These are phyloP conservation scores for Lipotes vexillifer DNA, from an alignment of 2,113 vertebrate species.

Conservation along the genomic window DNA sequence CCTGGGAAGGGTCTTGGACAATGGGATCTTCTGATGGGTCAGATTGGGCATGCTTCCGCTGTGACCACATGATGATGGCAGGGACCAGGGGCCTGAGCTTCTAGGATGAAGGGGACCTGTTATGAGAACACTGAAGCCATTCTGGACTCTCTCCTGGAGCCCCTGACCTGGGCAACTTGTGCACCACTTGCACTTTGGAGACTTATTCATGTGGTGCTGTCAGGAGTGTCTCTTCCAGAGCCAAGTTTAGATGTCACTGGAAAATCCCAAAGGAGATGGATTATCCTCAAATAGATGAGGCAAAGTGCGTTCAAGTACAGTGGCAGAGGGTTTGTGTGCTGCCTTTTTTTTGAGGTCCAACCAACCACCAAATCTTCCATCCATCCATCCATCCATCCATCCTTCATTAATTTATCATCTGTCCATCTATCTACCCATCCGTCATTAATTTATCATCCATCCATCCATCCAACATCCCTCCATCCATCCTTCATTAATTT, in stretches of 20 bases:
- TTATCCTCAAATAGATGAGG: background rate
- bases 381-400: too few species aligned
- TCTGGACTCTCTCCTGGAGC: background rate
- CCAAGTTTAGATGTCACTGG: background rate
- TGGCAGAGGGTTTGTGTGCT: background rate
- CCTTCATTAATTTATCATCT: background rate
- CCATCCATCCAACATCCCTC: too few species aligned
- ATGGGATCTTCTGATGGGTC: background rate
- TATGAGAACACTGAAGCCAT: background rate
- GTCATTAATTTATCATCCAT: background rate
- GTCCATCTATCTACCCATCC: too few species aligned
- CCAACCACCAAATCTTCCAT: background rate
- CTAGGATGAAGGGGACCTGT: background rate
- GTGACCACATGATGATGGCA: background rate
- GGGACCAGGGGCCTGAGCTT: background rate
- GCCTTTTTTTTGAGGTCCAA: background rate
- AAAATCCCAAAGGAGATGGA: background rate
- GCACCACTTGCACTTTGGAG: fast-evolving
- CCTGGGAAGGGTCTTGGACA: fast-evolving
- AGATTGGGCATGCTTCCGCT: background rate
- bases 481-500: background rate
- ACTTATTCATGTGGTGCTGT: too few species aligned
- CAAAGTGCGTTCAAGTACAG: too few species aligned
- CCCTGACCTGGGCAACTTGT: background rate
- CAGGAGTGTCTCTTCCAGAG: background rate